Conservation (phyloP, 2,888 invertebrate genomes). For the Noctuana brunneofusca region DNA sequence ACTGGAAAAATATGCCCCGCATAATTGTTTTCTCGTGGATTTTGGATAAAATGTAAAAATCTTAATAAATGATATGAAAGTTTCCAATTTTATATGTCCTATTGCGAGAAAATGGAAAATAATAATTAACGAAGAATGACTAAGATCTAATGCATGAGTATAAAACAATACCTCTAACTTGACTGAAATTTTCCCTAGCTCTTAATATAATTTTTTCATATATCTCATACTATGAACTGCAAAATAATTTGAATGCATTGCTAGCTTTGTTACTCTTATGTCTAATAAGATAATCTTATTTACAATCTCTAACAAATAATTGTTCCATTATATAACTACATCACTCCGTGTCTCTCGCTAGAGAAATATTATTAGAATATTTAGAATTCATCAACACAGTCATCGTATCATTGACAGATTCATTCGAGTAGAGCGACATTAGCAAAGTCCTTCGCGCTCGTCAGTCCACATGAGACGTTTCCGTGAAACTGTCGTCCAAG, state of each 20-base stretch:
- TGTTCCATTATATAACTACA: conserved; percentile 68
- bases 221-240: conserved; percentile 70
- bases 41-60: background rate
- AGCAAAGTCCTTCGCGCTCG: conserved; percentile 37
- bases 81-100: conserved; percentile 14
- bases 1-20: conserved; percentile 20
- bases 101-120: background rate
- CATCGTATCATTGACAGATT: background rate
- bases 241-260: conserved; percentile 74
- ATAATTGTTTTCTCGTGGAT: conserved; percentile 1
- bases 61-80: background rate
- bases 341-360: conserved; percentile 48
- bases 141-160: conserved; percentile 38
- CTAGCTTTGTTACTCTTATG: conserved; percentile 75
- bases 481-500: conserved; percentile 68
- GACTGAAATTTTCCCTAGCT: conserved; percentile 55
- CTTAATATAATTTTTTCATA: conserved; percentile 52
- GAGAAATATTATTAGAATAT: conserved; percentile 2
- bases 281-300: conserved; percentile 77
- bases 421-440: background rate
- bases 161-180: conserved; percentile 41
- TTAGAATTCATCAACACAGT: conserved; percentile 5
- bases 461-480: conserved; percentile 74
- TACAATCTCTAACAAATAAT: conserved; percentile 72
- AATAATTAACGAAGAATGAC: conserved; percentile 14